Evolutionary conservation across 2,113 vertebrate species (phyloP).

Genomic region (Strix aluco): DNA sequence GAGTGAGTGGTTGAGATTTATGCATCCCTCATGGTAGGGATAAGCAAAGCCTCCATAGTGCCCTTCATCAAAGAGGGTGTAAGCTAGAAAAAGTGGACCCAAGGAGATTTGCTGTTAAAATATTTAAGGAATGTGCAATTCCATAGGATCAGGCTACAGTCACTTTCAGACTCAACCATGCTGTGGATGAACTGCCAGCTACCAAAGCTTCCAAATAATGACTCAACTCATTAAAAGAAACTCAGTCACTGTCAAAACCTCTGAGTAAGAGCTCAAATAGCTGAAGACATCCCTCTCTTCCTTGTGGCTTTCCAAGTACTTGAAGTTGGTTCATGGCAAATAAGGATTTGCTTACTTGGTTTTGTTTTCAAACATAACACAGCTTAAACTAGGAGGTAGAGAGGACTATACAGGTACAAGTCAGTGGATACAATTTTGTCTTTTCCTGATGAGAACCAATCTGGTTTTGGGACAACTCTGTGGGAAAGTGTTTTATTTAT

Average conservation of each 20-base stretch:
- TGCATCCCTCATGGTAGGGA: not conserved
- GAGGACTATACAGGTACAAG: not conserved
- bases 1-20: not conserved
- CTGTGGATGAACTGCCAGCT: not conserved
- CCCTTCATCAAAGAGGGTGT: not conserved
- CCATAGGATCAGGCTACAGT: not conserved
- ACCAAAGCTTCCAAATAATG: not conserved
- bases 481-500: not conserved
- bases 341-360: not conserved
- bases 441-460: not conserved
- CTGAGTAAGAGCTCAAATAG: not conserved
- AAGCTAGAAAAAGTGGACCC: not conserved
- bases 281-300: not conserved
- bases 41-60: not conserved
- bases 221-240: conserved; percentile 26
- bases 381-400: not conserved
- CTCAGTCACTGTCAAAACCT: conserved; percentile 12
- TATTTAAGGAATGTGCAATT: not conserved
- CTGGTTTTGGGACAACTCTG: not conserved
- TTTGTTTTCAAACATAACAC: not conserved
- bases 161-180: not conserved
- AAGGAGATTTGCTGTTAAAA: not conserved
- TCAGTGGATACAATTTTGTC: not conserved
- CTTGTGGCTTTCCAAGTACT: not conserved
- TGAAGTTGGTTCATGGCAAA: not conserved